These are phyloP conservation scores for Melipona bicolor DNA, from an alignment of 2,888 invertebrate genomes.

Conservation along the genomic window DNA sequence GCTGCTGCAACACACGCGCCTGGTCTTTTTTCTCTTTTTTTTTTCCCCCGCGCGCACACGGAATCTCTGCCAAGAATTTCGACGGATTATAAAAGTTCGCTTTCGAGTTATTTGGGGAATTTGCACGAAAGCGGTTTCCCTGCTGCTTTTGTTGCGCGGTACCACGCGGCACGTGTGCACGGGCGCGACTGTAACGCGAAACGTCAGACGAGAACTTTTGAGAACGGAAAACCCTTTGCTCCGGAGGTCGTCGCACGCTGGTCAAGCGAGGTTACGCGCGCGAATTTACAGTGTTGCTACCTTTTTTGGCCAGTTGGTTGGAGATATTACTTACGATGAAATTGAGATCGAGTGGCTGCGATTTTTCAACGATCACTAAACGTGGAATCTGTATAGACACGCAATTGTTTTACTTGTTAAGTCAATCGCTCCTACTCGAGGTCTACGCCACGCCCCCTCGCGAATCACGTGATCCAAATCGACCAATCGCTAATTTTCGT, in stretches of 20 bases:
- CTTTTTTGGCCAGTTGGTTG: too few relatives aligned
- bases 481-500: too few relatives aligned
- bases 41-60: neutral
- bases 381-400: too few relatives aligned
- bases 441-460: too few relatives aligned
- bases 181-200: neutral
- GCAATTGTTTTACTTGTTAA: too few relatives aligned
- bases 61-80: conserved; percentile 57
- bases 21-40: neutral
- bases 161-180: too few relatives aligned
- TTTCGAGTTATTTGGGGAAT: conserved; percentile 42
- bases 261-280: neutral
- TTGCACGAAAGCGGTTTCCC: conserved; percentile 39
- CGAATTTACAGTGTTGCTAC: neutral
- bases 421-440: too few relatives aligned
- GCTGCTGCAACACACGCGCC: neutral
- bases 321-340: too few relatives aligned
- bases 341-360: too few relatives aligned
- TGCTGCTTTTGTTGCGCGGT: conserved; percentile 17
- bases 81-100: conserved; percentile 44
- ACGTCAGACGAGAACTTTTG: neutral
- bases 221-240: conserved; percentile 8
- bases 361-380: too few relatives aligned
- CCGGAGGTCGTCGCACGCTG: neutral
- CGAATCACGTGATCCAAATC: too few relatives aligned